These are phyloP conservation scores for Holothuria leucospilota DNA, from an alignment of 53 echinoderm and acorn worm genomes.

Conservation along the genomic window DNA sequence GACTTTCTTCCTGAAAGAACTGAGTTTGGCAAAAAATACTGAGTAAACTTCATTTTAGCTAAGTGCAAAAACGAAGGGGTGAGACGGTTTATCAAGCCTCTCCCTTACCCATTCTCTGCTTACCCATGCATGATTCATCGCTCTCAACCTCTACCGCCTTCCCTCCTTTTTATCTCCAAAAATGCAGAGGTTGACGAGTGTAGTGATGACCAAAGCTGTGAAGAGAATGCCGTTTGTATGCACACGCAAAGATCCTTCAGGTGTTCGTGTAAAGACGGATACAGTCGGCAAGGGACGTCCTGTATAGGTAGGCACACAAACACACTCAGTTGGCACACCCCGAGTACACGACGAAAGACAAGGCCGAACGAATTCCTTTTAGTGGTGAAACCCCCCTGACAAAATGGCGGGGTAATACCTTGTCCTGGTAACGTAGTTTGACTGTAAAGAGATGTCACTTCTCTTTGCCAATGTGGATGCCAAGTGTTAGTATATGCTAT, in stretches of 20 bases:
- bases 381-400: too few species aligned
- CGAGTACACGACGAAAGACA: neutral
- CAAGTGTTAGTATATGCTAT: too few species aligned
- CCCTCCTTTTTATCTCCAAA: conserved; percentile 28
- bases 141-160: conserved; percentile 24
- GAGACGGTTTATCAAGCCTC: too few species aligned
- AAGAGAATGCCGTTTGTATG: conserved; percentile 88
- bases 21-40: too few species aligned
- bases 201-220: conserved; percentile 87
- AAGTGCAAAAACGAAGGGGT: too few species aligned
- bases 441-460: too few species aligned
- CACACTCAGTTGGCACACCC: neutral
- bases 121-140: conserved; percentile 44
- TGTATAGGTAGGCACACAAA: conserved; percentile 77
- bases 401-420: too few species aligned
- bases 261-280: conserved; percentile 93
- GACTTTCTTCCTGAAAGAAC: too few species aligned
- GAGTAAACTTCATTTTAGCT: too few species aligned
- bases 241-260: conserved; percentile 80
- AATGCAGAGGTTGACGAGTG: conserved; percentile 87
- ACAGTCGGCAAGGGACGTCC: conserved; percentile 78
- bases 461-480: too few species aligned
- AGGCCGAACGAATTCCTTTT: neutral
- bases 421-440: too few species aligned
- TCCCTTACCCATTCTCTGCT: neutral